These are phyloP conservation scores for Ailurus styani DNA, from an alignment of 2,113 vertebrate genomes.

Conservation along the genomic window DNA sequence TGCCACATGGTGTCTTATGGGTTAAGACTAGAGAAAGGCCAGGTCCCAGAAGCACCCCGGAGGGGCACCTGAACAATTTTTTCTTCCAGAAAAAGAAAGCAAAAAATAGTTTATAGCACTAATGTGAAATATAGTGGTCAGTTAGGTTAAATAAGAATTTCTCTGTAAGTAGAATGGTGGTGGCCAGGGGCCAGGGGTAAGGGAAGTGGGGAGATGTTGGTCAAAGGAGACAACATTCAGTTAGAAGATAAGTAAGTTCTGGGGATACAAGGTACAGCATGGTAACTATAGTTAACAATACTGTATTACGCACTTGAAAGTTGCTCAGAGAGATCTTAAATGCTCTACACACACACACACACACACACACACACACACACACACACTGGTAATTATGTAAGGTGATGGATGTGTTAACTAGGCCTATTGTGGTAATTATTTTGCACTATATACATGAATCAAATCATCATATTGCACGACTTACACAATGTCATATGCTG, in stretches of 20 bases:
- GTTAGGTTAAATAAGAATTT: neutral
- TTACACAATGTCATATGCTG: neutral
- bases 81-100: neutral
- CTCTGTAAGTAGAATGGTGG: neutral
- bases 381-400: neutral
- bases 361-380: neutral
- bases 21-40: neutral
- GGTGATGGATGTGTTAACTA: neutral
- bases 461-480: neutral
- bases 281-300: neutral
- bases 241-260: neutral
- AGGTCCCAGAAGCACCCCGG: neutral
- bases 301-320: neutral
- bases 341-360: neutral
- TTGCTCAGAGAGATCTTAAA: neutral
- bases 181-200: neutral
- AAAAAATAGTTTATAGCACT: neutral
- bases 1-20: neutral
- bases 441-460: neutral
- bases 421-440: neutral
- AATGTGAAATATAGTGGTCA: neutral
- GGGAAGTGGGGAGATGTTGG: neutral
- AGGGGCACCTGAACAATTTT: neutral
- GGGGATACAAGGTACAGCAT: neutral
- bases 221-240: neutral